Conservation (phyloP, 2,113 vertebrate genomes). For the Capricornis sumatraensis region DNA sequence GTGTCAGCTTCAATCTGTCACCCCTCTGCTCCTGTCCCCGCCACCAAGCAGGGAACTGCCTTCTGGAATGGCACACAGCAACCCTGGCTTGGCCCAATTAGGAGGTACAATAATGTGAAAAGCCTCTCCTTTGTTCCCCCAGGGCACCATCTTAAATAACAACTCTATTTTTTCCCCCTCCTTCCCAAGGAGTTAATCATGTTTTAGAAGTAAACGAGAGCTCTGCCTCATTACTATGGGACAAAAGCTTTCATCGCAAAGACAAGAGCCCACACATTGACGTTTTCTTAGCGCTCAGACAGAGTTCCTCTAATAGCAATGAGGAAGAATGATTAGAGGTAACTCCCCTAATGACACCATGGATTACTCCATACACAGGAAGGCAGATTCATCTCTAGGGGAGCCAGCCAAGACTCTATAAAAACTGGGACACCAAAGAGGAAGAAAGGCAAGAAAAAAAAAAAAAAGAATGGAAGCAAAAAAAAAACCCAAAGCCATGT, state of each 20-base stretch:
- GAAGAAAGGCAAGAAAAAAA: slow-evolving; percentile 64
- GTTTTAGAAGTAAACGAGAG: slow-evolving; percentile 53
- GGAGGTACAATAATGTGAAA: not conserved
- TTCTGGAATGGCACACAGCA: not conserved
- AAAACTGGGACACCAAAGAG: slow-evolving; percentile 58
- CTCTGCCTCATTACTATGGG: slow-evolving; percentile 58
- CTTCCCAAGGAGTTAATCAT: slow-evolving; percentile 55
- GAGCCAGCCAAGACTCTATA: slow-evolving; percentile 62
- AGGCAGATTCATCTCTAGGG: slow-evolving; percentile 53
- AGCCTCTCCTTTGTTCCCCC: slow-evolving; percentile 26
- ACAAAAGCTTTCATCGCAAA: slow-evolving; percentile 55
- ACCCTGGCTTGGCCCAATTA: slow-evolving; percentile 34
- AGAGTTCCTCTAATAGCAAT: slow-evolving; percentile 68
- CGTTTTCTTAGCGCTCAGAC: slow-evolving; percentile 20
- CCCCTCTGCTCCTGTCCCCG: not conserved
- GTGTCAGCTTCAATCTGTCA: not conserved
- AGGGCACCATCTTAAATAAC: slow-evolving; percentile 52
- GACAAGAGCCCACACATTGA: slow-evolving; percentile 21
- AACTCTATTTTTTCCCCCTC: not conserved
- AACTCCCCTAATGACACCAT: slow-evolving; percentile 47
- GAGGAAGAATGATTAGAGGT: slow-evolving; percentile 57
- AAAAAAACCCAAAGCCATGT: slow-evolving; percentile 40
- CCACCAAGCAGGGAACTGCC: not conserved
- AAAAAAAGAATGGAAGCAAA: slow-evolving; percentile 60
- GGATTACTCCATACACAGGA: slow-evolving; percentile 48